Conservation (phyloP, 2,888 invertebrate species). For the Laspeyria flexula region DNA sequence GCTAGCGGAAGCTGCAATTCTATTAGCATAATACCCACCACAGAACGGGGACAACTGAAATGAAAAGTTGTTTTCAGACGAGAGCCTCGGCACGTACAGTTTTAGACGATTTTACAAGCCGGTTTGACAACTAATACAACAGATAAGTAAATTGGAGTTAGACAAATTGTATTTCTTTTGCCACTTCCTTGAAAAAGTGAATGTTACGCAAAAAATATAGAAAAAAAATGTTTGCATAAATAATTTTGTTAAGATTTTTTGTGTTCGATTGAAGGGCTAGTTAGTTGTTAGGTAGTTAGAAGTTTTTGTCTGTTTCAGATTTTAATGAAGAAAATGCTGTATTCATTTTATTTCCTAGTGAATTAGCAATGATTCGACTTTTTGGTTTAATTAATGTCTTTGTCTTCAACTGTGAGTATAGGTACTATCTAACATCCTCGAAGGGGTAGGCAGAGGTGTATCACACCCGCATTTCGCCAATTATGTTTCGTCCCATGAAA, state of each 20-base stretch:
- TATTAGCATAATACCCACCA: slow-evolving; percentile 56
- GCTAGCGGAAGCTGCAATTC: slow-evolving; percentile 43
- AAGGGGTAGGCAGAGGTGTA: too few species aligned
- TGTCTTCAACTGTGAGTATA: too few species aligned
- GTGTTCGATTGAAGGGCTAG: neutral
- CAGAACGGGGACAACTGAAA: slow-evolving; percentile 55
- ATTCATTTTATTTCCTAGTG: too few species aligned
- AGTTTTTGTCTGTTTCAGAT: neutral
- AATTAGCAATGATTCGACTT: too few species aligned
- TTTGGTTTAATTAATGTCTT: too few species aligned
- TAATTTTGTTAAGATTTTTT: neutral
- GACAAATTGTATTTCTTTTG: slow-evolving; percentile 7
- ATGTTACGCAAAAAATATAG: slow-evolving; percentile 5
- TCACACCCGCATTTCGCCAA: too few species aligned
- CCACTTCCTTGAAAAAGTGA: slow-evolving; percentile 6
- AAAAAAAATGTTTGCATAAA: neutral
- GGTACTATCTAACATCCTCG: too few species aligned
- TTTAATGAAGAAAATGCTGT: too few species aligned
- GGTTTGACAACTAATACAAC: slow-evolving; percentile 37
- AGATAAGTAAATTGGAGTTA: slow-evolving; percentile 16
- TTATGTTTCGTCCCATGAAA: too few species aligned
- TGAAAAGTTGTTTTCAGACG: slow-evolving; percentile 66
- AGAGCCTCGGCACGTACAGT: slow-evolving; percentile 21
- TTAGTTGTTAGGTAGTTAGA: neutral
- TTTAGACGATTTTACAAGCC: slow-evolving; percentile 36